Evolutionary conservation across 2,113 vertebrate genomes (phyloP).

Genomic region (Neofelis nebulosa): DNA sequence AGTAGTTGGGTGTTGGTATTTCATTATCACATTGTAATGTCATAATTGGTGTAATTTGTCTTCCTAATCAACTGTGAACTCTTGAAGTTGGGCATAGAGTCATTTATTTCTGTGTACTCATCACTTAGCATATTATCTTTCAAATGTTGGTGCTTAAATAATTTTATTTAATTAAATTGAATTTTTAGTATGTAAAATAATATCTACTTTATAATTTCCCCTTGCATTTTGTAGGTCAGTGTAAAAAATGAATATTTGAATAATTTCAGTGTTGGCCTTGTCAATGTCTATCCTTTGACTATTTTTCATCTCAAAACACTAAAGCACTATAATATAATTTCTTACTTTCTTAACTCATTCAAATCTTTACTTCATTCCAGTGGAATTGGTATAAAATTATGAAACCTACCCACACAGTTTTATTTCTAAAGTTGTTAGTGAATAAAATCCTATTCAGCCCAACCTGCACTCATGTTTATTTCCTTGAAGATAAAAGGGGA

Average conservation of each 20-base stretch:
- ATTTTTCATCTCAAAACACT: neutral
- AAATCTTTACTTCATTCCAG: neutral
- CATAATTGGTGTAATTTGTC: neutral
- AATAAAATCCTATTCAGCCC: neutral
- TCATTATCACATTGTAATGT: neutral
- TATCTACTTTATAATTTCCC: neutral
- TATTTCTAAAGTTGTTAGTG: constrained; percentile 56
- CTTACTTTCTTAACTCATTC: neutral
- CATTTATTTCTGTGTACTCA: neutral
- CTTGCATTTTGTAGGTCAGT: neutral
- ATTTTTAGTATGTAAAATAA: neutral
- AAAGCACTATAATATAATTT: neutral
- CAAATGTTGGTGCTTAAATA: neutral
- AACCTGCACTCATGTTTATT: constrained; percentile 35
- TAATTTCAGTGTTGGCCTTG: neutral
- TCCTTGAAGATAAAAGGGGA: neutral
- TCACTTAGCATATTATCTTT: neutral
- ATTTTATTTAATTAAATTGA: neutral
- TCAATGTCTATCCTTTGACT: neutral
- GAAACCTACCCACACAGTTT: constrained; percentile 8
- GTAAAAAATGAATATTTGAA: neutral
- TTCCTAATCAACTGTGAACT: neutral
- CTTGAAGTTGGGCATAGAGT: neutral
- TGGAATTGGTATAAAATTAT: constrained; percentile 40
- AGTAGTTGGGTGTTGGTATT: neutral